Conservation (phyloP, 2,888 invertebrate genomes). For the Noctua pronuba region DNA sequence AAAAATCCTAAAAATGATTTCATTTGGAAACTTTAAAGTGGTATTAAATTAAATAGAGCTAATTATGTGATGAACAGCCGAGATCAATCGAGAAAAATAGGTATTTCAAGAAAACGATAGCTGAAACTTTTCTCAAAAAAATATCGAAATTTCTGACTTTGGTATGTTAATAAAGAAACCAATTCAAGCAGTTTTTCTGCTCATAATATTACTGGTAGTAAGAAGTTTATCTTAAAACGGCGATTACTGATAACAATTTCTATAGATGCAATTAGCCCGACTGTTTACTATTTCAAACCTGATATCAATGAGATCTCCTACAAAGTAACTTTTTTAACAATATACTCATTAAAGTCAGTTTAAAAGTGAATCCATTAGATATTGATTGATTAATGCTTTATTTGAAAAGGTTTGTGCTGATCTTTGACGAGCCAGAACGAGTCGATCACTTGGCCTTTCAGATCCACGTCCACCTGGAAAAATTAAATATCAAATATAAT, state of each 20-base stretch:
- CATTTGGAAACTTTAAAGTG: background rate
- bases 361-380: background rate
- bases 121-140: background rate
- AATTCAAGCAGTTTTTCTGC: background rate
- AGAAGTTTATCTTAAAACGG: too few species aligned
- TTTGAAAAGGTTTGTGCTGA: slow-evolving; percentile 70
- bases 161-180: background rate
- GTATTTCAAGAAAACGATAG: too few species aligned
- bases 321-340: background rate
- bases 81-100: background rate
- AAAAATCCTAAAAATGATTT: background rate
- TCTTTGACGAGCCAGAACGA: slow-evolving; percentile 91
- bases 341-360: background rate
- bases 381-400: slow-evolving; percentile 1
- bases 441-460: slow-evolving; percentile 92
- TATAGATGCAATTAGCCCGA: too few species aligned
- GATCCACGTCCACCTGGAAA: slow-evolving; percentile 92
- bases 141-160: background rate
- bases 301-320: background rate
- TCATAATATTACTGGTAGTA: too few species aligned
- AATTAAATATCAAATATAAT: background rate
- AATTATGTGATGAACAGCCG: background rate
- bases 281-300: background rate
- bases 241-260: too few species aligned
- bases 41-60: background rate